Evolutionary conservation across 2,888 invertebrate species (phyloP).

Genomic region (Ceraclea dissimilis): DNA sequence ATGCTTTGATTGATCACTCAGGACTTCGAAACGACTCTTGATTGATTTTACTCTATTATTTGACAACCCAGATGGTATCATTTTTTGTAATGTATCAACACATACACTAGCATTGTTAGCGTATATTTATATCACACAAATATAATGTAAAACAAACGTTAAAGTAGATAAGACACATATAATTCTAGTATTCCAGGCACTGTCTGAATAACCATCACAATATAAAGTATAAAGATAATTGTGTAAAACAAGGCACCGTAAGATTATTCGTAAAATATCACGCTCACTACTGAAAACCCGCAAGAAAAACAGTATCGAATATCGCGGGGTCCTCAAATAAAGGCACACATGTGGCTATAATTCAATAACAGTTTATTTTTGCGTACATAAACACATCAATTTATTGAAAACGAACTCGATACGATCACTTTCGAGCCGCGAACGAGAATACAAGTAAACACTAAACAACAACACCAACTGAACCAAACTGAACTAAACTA

Average conservation of each 20-base stretch:
- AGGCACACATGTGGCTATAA: no score
- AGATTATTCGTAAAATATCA: no score
- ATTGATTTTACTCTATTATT: slow-evolving; percentile 54
- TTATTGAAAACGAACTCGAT: background rate
- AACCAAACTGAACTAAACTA: background rate
- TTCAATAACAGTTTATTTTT: no score
- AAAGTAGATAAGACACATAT: background rate
- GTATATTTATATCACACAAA: background rate
- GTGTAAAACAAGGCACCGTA: no score
- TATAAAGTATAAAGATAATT: no score
- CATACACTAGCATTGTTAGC: background rate
- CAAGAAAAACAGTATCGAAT: no score
- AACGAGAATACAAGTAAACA: background rate
- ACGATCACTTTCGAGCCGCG: background rate
- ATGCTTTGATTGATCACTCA: slow-evolving; percentile 33
- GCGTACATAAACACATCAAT: no score
- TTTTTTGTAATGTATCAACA: slow-evolving; percentile 1
- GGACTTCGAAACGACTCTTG: slow-evolving; percentile 56
- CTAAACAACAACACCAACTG: background rate
- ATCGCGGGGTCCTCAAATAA: no score
- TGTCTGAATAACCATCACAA: no score
- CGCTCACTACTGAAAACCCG: no score
- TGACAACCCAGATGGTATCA: slow-evolving; percentile 9
- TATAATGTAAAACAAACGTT: background rate
- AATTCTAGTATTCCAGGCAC: no score